Evolutionary conservation across 2,888 invertebrate species (phyloP).

Genomic region (Zaprionus obscuricornis): DNA sequence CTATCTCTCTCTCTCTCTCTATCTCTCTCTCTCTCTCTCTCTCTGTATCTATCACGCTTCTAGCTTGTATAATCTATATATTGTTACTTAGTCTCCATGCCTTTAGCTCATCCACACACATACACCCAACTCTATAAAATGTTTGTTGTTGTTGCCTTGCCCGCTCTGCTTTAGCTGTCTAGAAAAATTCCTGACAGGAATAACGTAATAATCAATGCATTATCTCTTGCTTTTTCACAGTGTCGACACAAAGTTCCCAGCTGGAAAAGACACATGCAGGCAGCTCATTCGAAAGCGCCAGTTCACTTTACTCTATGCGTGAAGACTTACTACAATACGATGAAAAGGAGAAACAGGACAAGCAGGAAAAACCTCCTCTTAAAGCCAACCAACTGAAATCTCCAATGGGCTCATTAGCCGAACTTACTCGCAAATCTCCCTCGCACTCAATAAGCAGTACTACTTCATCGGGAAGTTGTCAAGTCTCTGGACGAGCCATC

Average conservation of each 20-base stretch:
- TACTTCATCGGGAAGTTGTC: slow-evolving; percentile 85
- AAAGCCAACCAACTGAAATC: slow-evolving; percentile 53
- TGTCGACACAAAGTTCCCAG: slow-evolving; percentile 83
- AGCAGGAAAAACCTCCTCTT: slow-evolving; percentile 6
- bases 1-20: slow-evolving; percentile 32
- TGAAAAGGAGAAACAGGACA: slow-evolving; percentile 47
- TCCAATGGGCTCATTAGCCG: slow-evolving; percentile 46
- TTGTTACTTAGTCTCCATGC: slow-evolving; percentile 14
- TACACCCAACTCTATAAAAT: slow-evolving; percentile 58
- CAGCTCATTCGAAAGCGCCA: slow-evolving; percentile 94
- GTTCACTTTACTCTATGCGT: slow-evolving; percentile 91
- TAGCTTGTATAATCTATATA: slow-evolving; percentile 20
- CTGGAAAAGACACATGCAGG: slow-evolving; percentile 88
- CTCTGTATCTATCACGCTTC: slow-evolving; percentile 13
- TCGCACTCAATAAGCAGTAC: slow-evolving; percentile 86
- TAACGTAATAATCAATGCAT: neutral
- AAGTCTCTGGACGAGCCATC: slow-evolving; percentile 48
- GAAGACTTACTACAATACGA: slow-evolving; percentile 86
- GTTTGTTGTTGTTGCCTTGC: slow-evolving; percentile 57
- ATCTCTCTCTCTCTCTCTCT: slow-evolving; percentile 8
- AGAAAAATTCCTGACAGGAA: neutral
- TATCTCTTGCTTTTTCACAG: slow-evolving; percentile 52
- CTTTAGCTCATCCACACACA: slow-evolving; percentile 52
- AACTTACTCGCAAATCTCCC: slow-evolving; percentile 81
- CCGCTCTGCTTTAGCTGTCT: slow-evolving; percentile 66